Evolutionary conservation across 2,113 vertebrate genomes (phyloP), one percentile per base, ranked within the genome.

Genomic region (Bungarus multicinctus): DNA sequence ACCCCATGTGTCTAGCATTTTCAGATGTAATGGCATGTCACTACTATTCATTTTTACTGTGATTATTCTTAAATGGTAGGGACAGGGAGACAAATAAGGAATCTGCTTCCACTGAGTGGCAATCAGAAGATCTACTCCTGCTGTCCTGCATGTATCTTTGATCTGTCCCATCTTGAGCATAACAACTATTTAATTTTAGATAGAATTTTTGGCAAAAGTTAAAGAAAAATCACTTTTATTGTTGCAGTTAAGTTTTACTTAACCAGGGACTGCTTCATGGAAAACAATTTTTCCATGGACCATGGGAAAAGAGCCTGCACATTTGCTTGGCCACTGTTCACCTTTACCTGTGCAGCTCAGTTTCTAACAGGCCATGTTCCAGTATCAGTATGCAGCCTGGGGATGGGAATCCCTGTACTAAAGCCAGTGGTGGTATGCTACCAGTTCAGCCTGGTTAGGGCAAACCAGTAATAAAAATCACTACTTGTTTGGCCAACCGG

Each of bases 101-200:
- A 93, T 85, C 89, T 0, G 11, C 93, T 94, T 94, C 10, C 94
- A 90, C 89, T 20, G 91, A 93, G 81, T 53, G 96, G 54, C 3
- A 94, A 95, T 85, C 88, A 93, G 88, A 22, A 23, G 53, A 95
- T 95, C 95, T 96, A 94, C 58, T 86, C 92, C 89, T 45, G 39
- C 39, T 14, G 81, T 91, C 85, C 55, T 3, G 69, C 64, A 93
- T 89, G 93, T 95, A 93, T 93, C 58, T 93, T 93, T 94, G 92
- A 94, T 87, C 91, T 95, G 25, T 50, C 90, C 93, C 94, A 96
- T 89, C 43, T 93, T 91, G 45, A 95, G 93, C 92, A 93, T 88
- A 89, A 91, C 94, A 95, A 94, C 87, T 92, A 57, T 34, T 91
- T 87, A 89, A 91, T 85, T 94, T 58, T 34, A 94, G 0, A 0